Base-by-base conservation (phyloP, 2,113 vertebrate species). In the Eleginops maclovinus region DNA sequence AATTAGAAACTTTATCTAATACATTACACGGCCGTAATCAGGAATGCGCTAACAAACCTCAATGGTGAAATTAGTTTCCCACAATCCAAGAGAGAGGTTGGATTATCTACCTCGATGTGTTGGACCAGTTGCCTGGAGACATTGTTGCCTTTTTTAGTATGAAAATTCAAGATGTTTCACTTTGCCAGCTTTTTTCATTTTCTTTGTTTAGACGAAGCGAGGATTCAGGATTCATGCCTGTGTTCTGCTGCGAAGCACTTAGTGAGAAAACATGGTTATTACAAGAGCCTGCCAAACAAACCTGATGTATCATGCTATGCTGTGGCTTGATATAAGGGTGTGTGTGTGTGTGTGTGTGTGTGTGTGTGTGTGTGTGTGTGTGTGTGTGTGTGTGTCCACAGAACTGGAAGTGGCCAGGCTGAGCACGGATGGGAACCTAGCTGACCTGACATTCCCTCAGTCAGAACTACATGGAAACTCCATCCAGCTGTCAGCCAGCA, bases 401-500 rank as follows among this genome's bases (percentile, higher is more conserved):
- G 91, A 98, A 89, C 86, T 99, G 85, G 97, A 99, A 95, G 98
- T 99, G 90, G 97, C 97, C 3, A 95, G 98, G 75, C 93, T 99
- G 21, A 99, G 97, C 90, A 99, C 98, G 54, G 98, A 99, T 80
- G 97, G 97, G 77, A 97, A 95, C 86, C 94, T 99, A 60, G 96
- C 95, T 71, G 98, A 99, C 83, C 92, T 99, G 87, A 97, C 94
- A 69, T 99, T 99, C 88, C 98, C 98, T 77, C 97, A 99, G 92
- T 96, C 95, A 62, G 92, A 93, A 40, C 94, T 93, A 83, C 95
- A 96, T 0, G 97, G 97, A 73, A 99, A 97, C 22, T 93, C 97
- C 74, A 97, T 99, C 80, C 97, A 97, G 86, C 95, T 99, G 76
- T 99, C 98, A 68, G 97, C 97, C 77, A 98, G 96, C 84, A 99